phyloP scores from a whole-genome alignment of 2,113 vertebrate species.

The Tamias sibiricus region DNA sequence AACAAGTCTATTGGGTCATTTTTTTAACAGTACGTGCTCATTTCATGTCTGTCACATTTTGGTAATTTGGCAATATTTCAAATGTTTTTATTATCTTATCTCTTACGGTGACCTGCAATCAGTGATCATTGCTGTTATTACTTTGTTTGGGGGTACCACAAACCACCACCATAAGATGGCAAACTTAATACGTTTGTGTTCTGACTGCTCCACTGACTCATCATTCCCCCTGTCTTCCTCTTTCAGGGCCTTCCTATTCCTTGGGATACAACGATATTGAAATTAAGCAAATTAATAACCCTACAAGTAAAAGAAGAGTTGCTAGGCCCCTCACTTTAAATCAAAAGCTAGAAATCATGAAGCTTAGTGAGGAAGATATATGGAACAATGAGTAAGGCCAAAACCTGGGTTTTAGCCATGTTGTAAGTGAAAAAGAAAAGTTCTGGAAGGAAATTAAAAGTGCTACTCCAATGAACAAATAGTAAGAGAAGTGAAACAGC shows the following conservation, averaged over 20 bases:
- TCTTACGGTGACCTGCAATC: background rate
- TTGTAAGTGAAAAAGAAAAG: background rate
- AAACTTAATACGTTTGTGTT: background rate
- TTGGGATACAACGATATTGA: background rate
- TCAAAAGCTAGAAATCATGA: background rate
- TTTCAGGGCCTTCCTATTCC: background rate
- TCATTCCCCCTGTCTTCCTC: background rate
- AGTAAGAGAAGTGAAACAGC: background rate
- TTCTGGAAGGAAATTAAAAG: background rate
- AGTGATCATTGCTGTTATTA: background rate
- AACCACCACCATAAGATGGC: background rate
- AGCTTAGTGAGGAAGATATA: no score
- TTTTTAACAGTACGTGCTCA: background rate
- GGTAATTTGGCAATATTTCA: background rate
- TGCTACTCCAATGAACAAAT: background rate
- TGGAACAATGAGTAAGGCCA: background rate
- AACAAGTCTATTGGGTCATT: background rate
- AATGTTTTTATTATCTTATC: background rate
- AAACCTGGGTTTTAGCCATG: background rate
- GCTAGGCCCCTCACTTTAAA: background rate
- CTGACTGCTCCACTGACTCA: background rate
- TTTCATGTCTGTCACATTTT: background rate
- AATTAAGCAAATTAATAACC: no score
- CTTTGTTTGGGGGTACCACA: background rate
- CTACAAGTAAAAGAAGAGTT: background rate